Conservation (phyloP, 2,888 invertebrate genomes). For the Alitta virens region DNA sequence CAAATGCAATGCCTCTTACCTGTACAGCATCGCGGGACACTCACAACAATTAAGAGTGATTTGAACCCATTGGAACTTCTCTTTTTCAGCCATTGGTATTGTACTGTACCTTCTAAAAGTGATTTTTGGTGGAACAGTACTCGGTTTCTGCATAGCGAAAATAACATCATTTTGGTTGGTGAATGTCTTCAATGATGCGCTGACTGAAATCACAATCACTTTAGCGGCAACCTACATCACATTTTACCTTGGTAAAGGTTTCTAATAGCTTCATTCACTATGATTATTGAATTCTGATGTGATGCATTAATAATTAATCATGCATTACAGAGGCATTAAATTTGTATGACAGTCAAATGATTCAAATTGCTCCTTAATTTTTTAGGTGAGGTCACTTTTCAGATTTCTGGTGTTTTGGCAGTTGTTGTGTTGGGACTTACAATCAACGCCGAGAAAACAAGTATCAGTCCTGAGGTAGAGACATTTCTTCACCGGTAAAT, state of each 20-base stretch:
- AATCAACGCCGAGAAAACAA: conserved; percentile 54
- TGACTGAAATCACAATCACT: conserved; percentile 58
- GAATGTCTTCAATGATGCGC: conserved; percentile 57
- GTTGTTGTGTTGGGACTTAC: conserved; percentile 58
- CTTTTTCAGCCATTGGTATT: conserved; percentile 7
- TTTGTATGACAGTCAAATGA: too few species aligned
- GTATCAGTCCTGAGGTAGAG: conserved; percentile 59
- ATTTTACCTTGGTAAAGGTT: conserved; percentile 56
- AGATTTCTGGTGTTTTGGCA: conserved; percentile 58
- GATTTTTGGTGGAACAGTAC: conserved; percentile 52
- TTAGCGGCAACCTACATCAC: conserved; percentile 57
- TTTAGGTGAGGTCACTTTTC: conserved; percentile 43
- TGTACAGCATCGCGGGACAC: too few species aligned
- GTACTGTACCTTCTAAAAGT: conserved; percentile 41
- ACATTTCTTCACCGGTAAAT: conserved; percentile 53
- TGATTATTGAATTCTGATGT: too few species aligned
- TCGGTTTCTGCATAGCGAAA: conserved; percentile 56
- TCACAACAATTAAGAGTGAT: too few species aligned
- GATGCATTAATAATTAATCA: too few species aligned
- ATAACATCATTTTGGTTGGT: conserved; percentile 53
- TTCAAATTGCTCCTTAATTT: background rate
- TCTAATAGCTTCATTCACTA: too few species aligned
- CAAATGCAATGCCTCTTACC: too few species aligned
- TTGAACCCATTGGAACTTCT: too few species aligned
- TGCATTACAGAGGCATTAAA: too few species aligned